phyloP scores from a whole-genome alignment of 30 jellyfish, hydroid and myxozoan species.

The Pelagia noctiluca region DNA sequence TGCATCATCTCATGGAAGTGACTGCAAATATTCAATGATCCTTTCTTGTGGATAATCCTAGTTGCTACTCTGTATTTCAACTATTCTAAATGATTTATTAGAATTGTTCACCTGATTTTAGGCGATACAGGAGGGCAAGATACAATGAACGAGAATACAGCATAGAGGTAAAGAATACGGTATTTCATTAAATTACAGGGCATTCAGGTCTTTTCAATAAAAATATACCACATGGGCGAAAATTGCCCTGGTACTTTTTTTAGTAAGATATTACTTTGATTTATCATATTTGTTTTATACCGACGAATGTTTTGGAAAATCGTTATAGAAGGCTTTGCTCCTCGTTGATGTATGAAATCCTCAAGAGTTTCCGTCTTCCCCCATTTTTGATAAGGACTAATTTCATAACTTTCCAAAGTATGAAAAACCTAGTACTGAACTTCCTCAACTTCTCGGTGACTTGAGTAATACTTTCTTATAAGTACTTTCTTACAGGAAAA shows the following conservation, averaged over 20 bases:
- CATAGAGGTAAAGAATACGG: constrained; percentile 65
- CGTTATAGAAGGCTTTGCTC: background rate
- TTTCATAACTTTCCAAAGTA: no score
- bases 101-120: background rate
- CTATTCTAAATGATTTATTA: background rate
- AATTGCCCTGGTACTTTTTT: background rate
- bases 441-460: no score
- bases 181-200: no score
- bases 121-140: constrained; percentile 74
- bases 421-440: no score
- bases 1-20: background rate
- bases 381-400: no score
- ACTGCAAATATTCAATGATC: background rate
- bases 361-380: no score
- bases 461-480: no score
- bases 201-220: background rate
- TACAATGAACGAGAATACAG: constrained; percentile 91
- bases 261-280: background rate
- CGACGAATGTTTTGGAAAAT: background rate
- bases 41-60: background rate
- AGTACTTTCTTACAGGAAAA: no score
- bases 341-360: background rate
- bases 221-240: background rate
- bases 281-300: background rate
- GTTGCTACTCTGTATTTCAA: background rate